These are phyloP conservation scores for Pogonognathellus flavescens DNA, from an alignment of 1,140 invertebrate genomes.

Conservation along the genomic window DNA sequence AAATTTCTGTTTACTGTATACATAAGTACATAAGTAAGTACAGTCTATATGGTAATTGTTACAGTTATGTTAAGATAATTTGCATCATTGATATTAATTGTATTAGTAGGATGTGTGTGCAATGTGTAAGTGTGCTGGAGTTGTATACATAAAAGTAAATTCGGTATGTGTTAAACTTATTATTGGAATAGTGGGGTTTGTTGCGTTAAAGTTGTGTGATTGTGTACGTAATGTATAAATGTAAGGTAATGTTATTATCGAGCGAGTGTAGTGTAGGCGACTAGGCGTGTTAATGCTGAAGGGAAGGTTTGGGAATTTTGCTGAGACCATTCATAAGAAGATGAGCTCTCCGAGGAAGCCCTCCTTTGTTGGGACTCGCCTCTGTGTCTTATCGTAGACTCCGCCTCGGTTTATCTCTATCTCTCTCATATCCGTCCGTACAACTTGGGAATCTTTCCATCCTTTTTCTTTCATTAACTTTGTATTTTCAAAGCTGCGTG, in stretches of 20 bases:
- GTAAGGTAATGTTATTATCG: conserved; percentile 20
- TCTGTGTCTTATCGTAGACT: background rate
- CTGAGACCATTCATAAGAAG: conserved; percentile 36
- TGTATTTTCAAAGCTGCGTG: background rate
- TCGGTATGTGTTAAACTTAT: background rate
- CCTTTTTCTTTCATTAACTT: conserved; percentile 2
- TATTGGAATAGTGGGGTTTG: background rate
- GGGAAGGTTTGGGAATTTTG: conserved; percentile 31
- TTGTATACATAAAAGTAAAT: background rate
- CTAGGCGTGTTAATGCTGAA: conserved; percentile 28
- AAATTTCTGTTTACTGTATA: too few species aligned
- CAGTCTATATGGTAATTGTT: too few species aligned
- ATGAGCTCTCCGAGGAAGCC: conserved; percentile 40
- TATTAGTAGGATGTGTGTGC: background rate
- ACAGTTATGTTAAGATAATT: conserved; percentile 10
- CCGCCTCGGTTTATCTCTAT: conserved; percentile 32
- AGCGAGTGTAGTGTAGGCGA: conserved; percentile 10
- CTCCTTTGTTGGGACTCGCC: conserved; percentile 39
- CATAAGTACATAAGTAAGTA: too few species aligned
- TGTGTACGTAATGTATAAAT: background rate
- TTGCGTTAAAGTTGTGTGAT: background rate
- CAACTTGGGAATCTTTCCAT: conserved; percentile 2
- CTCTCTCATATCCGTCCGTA: background rate
- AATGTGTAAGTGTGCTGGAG: background rate
- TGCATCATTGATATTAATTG: background rate